A percentile compares a stretch with the other conserved stretches of the same genome.
Evolutionary conservation across 1,140 invertebrate genomes (phyloP).

Genomic region (Panulirus ornatus): DNA sequence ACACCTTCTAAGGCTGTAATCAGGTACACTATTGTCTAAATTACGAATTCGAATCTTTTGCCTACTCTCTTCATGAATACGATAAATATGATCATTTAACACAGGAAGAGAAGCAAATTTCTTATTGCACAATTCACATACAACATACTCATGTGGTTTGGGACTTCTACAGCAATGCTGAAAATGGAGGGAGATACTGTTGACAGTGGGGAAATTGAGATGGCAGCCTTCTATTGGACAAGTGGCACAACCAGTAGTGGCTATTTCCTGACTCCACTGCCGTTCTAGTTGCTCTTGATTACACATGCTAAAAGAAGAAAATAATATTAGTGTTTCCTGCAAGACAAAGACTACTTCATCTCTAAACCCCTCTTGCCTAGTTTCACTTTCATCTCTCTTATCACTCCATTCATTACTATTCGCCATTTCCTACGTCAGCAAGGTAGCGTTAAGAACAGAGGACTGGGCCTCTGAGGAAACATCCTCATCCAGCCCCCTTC

Average conservation of each 20-base stretch:
- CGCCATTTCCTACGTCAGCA: no score
- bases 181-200: not conserved
- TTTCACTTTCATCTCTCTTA: no score
- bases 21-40: not conserved
- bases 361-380: no score
- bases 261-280: not conserved
- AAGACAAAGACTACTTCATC: no score
- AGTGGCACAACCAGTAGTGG: not conserved
- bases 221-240: not conserved
- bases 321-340: no score
- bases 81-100: conserved; percentile 1
- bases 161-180: not conserved
- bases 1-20: not conserved
- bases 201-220: not conserved
- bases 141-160: not conserved
- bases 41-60: not conserved
- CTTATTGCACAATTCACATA: not conserved
- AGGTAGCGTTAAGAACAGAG: no score
- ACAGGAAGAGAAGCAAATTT: not conserved
- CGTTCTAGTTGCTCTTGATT: not conserved
- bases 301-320: not conserved
- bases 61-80: not conserved
- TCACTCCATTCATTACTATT: no score
- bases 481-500: no score
- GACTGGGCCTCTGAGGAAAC: no score